These are phyloP conservation scores for Mimachlamys varia DNA, from an alignment of 2,888 invertebrate genomes.

Conservation along the genomic window DNA sequence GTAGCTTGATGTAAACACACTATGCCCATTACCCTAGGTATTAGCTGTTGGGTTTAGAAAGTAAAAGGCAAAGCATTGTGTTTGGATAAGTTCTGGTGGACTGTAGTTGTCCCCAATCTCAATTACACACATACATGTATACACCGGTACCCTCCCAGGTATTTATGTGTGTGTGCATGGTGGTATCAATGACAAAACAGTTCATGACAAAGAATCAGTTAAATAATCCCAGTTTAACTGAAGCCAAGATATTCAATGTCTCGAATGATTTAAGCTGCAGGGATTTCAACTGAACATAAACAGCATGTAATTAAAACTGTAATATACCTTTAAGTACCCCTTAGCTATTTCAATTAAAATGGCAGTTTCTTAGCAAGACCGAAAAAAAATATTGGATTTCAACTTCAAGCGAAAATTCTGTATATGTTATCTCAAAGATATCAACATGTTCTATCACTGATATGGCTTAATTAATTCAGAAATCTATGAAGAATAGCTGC, in stretches of 20 bases:
- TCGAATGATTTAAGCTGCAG: neutral
- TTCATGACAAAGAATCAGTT: neutral
- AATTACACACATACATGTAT: neutral
- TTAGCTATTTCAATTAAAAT: neutral
- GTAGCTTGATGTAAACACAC: neutral
- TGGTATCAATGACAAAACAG: neutral
- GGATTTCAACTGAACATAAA: neutral
- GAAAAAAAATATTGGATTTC: too few relatives aligned
- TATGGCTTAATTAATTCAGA: too few relatives aligned
- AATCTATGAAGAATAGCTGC: neutral
- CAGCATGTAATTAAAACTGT: neutral
- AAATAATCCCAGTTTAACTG: neutral
- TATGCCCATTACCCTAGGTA: neutral
- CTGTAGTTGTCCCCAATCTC: neutral
- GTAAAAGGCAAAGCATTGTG: slow-evolving; percentile 14
- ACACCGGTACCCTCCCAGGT: neutral
- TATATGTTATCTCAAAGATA: too few relatives aligned
- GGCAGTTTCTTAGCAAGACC: neutral
- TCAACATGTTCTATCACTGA: too few relatives aligned
- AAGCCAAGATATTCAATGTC: neutral
- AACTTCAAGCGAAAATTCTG: too few relatives aligned
- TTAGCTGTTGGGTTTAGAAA: neutral
- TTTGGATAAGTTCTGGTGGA: slow-evolving; percentile 1
- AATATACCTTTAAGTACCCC: neutral
- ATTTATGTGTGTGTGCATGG: neutral